These are phyloP conservation scores for Molanna angustata DNA, from an alignment of 2,888 invertebrate species.

Conservation along the genomic window DNA sequence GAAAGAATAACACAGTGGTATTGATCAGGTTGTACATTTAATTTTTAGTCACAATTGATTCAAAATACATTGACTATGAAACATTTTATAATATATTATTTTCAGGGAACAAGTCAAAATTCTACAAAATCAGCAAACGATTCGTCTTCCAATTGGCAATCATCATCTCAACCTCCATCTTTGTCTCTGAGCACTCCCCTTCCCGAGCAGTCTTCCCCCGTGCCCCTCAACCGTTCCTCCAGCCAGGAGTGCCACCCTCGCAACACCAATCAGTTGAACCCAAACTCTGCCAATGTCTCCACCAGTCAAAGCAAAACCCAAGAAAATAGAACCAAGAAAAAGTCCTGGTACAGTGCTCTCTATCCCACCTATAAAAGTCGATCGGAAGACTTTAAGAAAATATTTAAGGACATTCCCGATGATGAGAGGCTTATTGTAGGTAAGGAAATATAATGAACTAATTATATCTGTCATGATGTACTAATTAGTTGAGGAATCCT, in stretches of 20 bases:
- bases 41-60: no score
- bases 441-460: no score
- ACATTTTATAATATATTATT: background rate
- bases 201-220: constrained; percentile 20
- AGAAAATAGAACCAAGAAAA: constrained; percentile 66
- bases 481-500: no score
- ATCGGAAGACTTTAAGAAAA: constrained; percentile 86
- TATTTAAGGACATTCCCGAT: constrained; percentile 88
- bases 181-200: constrained; percentile 24
- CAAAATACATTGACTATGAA: background rate
- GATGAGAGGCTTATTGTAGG: constrained; percentile 93
- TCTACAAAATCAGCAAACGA: constrained; percentile 12
- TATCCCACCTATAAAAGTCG: constrained; percentile 93
- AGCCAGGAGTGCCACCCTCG: constrained; percentile 29
- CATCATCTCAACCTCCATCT: constrained; percentile 21
- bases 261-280: constrained; percentile 1
- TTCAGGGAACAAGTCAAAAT: constrained; percentile 19
- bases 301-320: constrained; percentile 35
- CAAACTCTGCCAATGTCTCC: constrained; percentile 6
- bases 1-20: no score
- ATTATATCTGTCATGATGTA: no score
- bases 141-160: constrained; percentile 3
- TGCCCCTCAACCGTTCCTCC: constrained; percentile 26
- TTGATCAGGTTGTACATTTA: no score
- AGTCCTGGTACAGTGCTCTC: constrained; percentile 81